Conservation (phyloP, 2,797 vertebrate species). For the Sebastes nivosus region DNA sequence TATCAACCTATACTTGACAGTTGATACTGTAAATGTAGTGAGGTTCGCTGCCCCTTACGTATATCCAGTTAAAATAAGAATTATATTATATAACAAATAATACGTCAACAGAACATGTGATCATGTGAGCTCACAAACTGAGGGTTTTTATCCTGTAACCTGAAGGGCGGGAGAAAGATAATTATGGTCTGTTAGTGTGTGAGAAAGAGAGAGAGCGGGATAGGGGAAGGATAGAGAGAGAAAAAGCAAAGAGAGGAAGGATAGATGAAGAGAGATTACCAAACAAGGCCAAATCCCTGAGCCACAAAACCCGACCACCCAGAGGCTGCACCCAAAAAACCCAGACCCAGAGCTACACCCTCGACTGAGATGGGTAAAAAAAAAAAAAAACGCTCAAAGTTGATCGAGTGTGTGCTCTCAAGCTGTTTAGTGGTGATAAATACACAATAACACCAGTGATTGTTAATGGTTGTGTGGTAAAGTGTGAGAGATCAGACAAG, state of each 20-base stretch:
- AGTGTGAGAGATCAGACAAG: slow-evolving; percentile 61
- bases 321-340: slow-evolving; percentile 50
- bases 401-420: not conserved
- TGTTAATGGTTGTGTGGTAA: slow-evolving; percentile 65
- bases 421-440: slow-evolving; percentile 44
- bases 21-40: not conserved
- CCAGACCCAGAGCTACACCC: slow-evolving; percentile 27
- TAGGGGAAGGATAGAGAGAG: slow-evolving; percentile 23
- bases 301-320: slow-evolving; percentile 69
- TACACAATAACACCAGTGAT: slow-evolving; percentile 38
- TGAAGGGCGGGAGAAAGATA: slow-evolving; percentile 25
- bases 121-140: slow-evolving; percentile 6
- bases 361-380: slow-evolving; percentile 41
- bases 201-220: not conserved
- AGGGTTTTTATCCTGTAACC: slow-evolving; percentile 22
- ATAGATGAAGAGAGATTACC: slow-evolving; percentile 74
- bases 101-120: not conserved
- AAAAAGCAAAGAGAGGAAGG: slow-evolving; percentile 50
- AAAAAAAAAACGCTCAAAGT: not conserved
- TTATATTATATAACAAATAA: slow-evolving; percentile 16
- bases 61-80: not conserved
- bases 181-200: slow-evolving; percentile 39
- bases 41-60: fast-evolving
- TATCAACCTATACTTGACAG: not conserved
- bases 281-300: slow-evolving; percentile 74